Percentiles rank a stretch among this genome's conserved stretches.
These are phyloP conservation scores for Sitodiplosis mosellana DNA, from an alignment of 1,140 invertebrate species.

Conservation along the genomic window DNA sequence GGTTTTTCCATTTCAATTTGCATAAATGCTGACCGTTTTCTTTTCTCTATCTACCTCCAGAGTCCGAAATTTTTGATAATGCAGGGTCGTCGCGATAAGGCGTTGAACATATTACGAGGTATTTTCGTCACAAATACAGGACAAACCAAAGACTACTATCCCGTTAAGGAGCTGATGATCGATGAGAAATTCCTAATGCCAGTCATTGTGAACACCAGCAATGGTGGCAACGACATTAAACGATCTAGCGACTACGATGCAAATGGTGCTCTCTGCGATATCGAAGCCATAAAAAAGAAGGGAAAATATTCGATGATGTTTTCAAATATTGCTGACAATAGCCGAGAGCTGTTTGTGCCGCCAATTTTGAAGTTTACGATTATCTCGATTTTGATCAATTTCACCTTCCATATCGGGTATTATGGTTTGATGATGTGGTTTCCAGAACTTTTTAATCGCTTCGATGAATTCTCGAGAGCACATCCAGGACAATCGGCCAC, in stretches of 20 bases:
- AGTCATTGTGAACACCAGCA: too few relatives aligned
- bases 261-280: too few relatives aligned
- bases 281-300: constrained; percentile 12
- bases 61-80: constrained; percentile 77
- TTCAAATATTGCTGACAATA: constrained; percentile 56
- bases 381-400: constrained; percentile 70
- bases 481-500: constrained; percentile 40
- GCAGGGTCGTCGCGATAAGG: constrained; percentile 54
- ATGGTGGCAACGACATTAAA: too few relatives aligned
- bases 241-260: too few relatives aligned
- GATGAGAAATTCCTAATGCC: constrained; percentile 31
- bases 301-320: constrained; percentile 50
- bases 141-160: constrained; percentile 48
- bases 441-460: constrained; percentile 71
- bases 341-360: constrained; percentile 54
- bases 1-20: too few relatives aligned
- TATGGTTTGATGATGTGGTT: constrained; percentile 87
- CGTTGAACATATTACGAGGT: constrained; percentile 54
- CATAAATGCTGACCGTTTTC: too few relatives aligned
- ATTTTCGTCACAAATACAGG: constrained; percentile 69
- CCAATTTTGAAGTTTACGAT: constrained; percentile 63
- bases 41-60: too few relatives aligned
- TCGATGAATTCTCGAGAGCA: constrained; percentile 50
- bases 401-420: constrained; percentile 77
- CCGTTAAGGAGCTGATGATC: constrained; percentile 53